Conservation (phyloP, 2,797 vertebrate genomes). For the Streptopelia turtur region DNA sequence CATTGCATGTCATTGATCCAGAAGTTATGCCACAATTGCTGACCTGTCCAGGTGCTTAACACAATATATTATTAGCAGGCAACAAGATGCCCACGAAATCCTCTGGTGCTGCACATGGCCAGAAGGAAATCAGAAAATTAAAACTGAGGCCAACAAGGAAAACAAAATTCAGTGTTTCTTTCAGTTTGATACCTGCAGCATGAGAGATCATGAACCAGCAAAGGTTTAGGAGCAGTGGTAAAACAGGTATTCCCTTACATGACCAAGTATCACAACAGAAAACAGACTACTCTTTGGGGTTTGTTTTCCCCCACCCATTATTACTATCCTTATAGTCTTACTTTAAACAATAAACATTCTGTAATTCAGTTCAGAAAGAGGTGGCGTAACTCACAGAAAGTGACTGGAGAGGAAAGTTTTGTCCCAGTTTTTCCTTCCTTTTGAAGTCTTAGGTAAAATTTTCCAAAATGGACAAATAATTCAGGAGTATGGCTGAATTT, state of each 20-base stretch:
- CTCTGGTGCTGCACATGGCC: background rate
- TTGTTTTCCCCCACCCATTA: background rate
- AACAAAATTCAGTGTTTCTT: background rate
- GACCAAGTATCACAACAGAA: background rate
- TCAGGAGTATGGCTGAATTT: background rate
- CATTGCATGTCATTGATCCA: background rate
- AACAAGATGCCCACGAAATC: background rate
- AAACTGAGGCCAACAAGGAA: background rate
- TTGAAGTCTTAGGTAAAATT: background rate
- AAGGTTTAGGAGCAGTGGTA: background rate
- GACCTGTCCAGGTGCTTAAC: background rate
- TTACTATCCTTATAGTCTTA: background rate
- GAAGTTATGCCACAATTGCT: background rate
- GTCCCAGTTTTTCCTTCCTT: background rate
- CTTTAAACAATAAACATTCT: background rate
- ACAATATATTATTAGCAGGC: background rate
- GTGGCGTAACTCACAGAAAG: background rate
- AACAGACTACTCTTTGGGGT: background rate
- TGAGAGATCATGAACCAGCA: background rate
- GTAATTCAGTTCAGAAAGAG: background rate
- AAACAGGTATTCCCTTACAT: background rate
- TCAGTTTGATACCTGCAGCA: background rate
- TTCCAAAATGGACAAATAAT: background rate
- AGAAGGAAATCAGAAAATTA: background rate
- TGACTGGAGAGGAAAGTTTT: accelerated